Base-by-base conservation (phyloP, 2,797 vertebrate genomes). In the Crax fasciolata region DNA sequence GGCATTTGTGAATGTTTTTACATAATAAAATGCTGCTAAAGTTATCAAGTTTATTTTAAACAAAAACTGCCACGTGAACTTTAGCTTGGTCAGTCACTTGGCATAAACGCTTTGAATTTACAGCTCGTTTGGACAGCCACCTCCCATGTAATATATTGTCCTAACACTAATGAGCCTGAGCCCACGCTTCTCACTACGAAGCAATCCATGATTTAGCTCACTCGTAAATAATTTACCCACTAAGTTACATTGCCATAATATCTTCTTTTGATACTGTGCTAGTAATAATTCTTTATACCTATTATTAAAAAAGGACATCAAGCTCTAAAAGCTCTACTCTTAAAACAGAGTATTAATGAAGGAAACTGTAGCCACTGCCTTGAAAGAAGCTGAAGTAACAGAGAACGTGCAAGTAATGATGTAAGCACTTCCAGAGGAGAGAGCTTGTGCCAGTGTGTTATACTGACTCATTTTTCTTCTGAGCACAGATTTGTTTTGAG, bases 401-500 rank as follows among this genome's bases (percentile, higher is more conserved):
- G 66, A 32, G 25, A 82, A 68, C 52, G n/a, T 4, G 27, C 59
- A 77, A 82, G 48, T 58, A 67, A 39, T 59, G 81, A n/a, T 2
- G 0, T 49, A 90, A 66, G 27, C 84, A 74, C 30, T 65, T 86
- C 27, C 32, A 91, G 35, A 43, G 91, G 58, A 91, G 63, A 80
- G 25, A 38, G 24, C 27, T 89, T 61, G 49, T 84, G 67, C 79
- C 18, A 2, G 9, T 44, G 82, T 70, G 88, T 88, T 90, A 43
- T 86, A 81, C 25, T 48, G 35, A 79, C 32, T 91, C 73, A 79
- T 90, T 90, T 92, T 90, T 74, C 46, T 71, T 88, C 65, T 65
- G n/a, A 91, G 59, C 25, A 61, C 21, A 95, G 48, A 82, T 82
- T 67, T 91, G 73, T 90, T 92, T 94, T 86, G 79, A 71, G 71